phyloP scores from a whole-genome alignment of 2,113 vertebrate species.

The Corythaixoides concolor region DNA sequence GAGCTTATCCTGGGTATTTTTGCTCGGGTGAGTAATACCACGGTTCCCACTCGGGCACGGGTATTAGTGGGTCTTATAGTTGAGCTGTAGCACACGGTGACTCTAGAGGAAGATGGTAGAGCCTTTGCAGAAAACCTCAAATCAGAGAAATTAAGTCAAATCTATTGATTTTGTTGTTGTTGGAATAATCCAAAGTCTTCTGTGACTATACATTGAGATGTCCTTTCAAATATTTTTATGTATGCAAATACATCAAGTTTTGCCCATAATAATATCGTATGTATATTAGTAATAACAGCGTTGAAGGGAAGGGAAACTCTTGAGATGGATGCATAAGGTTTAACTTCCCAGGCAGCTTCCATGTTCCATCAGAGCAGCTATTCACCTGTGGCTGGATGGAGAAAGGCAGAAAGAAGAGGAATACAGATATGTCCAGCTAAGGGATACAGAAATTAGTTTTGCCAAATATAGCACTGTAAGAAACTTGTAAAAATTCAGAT shows the following conservation, averaged over 20 bases:
- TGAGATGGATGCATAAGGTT: neutral
- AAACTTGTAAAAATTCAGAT: neutral
- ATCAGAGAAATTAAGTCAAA: neutral
- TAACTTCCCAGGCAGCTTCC: neutral
- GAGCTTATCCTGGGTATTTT: neutral
- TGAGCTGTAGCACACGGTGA: neutral
- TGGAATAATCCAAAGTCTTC: neutral
- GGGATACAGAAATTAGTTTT: neutral
- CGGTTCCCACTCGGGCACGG: rapidly evolving
- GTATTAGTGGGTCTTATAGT: rapidly evolving
- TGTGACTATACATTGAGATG: neutral
- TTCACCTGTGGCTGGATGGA: neutral
- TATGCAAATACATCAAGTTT: neutral
- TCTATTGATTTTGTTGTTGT: too few species aligned
- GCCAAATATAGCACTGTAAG: neutral
- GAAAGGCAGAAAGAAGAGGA: neutral
- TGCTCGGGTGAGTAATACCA: neutral
- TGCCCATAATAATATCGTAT: neutral
- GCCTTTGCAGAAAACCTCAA: rapidly evolving
- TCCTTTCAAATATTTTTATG: neutral
- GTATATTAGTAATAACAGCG: neutral
- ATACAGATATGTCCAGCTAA: neutral
- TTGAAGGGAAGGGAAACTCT: neutral
- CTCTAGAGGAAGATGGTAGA: neutral
- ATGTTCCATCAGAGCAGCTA: neutral